Evolutionary conservation across 2,888 invertebrate species (phyloP).

Genomic region (Biston betularia): DNA sequence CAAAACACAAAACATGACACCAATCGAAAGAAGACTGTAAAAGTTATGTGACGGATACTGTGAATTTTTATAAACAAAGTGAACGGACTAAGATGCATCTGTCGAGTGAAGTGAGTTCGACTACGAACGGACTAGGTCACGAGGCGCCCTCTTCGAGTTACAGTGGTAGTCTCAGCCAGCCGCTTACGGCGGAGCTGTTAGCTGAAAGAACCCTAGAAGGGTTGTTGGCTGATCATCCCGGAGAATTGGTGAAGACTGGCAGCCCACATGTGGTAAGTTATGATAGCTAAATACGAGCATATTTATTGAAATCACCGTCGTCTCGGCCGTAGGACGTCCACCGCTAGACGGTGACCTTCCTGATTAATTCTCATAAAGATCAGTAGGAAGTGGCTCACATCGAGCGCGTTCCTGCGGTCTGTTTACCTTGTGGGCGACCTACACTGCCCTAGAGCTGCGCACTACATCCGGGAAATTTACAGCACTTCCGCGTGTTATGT

Average conservation of each 20-base stretch:
- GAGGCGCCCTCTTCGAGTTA: slow-evolving; percentile 82
- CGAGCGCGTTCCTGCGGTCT: too few species aligned
- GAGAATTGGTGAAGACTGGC: slow-evolving; percentile 97
- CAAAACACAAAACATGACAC: slow-evolving; percentile 24
- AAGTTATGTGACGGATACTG: slow-evolving; percentile 75
- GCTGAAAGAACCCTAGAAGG: slow-evolving; percentile 94
- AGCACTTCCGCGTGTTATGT: too few species aligned
- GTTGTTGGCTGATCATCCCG: slow-evolving; percentile 95
- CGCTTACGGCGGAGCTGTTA: slow-evolving; percentile 92
- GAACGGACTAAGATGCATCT: slow-evolving; percentile 88
- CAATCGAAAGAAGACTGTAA: slow-evolving; percentile 39
- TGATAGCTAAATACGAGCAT: too few species aligned
- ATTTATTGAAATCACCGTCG: too few species aligned
- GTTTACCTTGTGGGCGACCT: too few species aligned
- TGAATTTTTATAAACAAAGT: slow-evolving; percentile 51
- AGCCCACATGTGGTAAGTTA: slow-evolving; percentile 94
- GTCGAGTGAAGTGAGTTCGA: slow-evolving; percentile 92
- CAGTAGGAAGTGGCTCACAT: too few species aligned
- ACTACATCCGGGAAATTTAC: too few species aligned
- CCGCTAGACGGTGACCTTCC: too few species aligned
- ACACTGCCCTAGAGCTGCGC: too few species aligned
- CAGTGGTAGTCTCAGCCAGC: slow-evolving; percentile 78
- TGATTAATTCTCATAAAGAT: too few species aligned
- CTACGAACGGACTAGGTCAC: slow-evolving; percentile 85
- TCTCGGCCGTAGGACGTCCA: too few species aligned